Evolutionary conservation across 1,140 invertebrate species (phyloP), one percentile per base, ranked within the genome.

Genomic region (Macrobrachium nipponense): DNA sequence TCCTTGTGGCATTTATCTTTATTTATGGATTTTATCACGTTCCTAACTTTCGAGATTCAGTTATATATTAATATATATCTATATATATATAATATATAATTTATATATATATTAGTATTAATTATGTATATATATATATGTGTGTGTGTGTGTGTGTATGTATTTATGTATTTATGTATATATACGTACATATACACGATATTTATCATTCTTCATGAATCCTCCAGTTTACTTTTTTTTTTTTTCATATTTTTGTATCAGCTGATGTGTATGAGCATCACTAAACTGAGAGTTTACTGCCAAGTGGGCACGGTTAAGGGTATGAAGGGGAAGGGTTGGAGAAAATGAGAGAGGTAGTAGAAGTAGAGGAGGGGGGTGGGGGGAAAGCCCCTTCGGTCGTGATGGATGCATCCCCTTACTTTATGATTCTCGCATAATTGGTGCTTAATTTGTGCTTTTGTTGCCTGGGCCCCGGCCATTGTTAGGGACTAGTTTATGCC

Each of bases 391-490:
- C 17, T 18, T 73, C 2, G 23, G 18, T 11, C 23, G 51, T 80
- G 79, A 80, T 58, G 23, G 44, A 70, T 68, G 79, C 64, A 43
- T 68, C 79, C 66, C 79, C 62, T 80, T 51, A 80, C 78, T 80
- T 80, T 80, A 80, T 58, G 79, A 51, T 68, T 80, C 64, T 58
- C 64, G 5, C 79, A 80, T 80, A 80, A 80, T 51, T 70, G 79
- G 79, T 80, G 79, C 18, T 80, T 80, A 80, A 80, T 80, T 80
- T 80, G 62, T 80, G 64, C 79, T 80, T 80, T 80, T 80, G 79
- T 80, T 68, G 64, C 23, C 36, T 68, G 27, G 17, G 62, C 20
- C 23, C 36, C 43, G 12, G 62, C 79, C 62, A 80, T 80, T 80
- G 79, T 80, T 80, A 70, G 18, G 17, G 23, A 20, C 36, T 80